phyloP scores from a whole-genome alignment of 2,113 vertebrate species.

The Todiramphus chloris region DNA sequence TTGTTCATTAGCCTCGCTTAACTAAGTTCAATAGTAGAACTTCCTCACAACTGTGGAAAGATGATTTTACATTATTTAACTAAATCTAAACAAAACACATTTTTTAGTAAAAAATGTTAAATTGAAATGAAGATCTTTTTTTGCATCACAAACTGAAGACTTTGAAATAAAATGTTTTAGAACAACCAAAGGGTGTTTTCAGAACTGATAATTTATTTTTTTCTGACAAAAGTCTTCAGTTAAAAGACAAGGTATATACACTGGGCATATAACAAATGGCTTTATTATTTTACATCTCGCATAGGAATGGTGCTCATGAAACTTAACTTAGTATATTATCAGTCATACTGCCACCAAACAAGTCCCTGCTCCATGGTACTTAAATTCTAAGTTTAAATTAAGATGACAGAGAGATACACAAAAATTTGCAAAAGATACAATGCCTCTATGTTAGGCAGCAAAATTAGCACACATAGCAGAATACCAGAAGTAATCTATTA shows the following conservation, averaged over 20 bases:
- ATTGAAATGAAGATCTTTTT: neutral
- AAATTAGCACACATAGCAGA: neutral
- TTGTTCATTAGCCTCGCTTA: neutral
- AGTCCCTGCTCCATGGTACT: neutral
- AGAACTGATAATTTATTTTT: neutral
- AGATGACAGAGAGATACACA: neutral
- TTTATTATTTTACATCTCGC: neutral
- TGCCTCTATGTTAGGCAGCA: neutral
- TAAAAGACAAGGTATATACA: neutral
- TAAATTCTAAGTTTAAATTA: neutral
- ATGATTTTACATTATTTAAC: neutral
- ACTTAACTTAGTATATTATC: neutral
- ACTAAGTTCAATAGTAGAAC: neutral
- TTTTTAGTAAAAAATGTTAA: neutral
- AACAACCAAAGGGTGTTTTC: neutral
- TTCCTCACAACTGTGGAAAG: neutral
- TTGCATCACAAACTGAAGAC: neutral
- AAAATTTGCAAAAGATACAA: neutral
- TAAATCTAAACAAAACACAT: neutral
- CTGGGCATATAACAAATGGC: neutral
- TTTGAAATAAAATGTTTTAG: neutral
- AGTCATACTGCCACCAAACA: neutral
- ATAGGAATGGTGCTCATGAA: neutral
- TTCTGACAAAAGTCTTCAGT: neutral
- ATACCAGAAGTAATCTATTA: neutral